These are phyloP conservation scores for Sarcophaga variegata DNA, from an alignment of 2,888 invertebrate species.

Conservation along the genomic window DNA sequence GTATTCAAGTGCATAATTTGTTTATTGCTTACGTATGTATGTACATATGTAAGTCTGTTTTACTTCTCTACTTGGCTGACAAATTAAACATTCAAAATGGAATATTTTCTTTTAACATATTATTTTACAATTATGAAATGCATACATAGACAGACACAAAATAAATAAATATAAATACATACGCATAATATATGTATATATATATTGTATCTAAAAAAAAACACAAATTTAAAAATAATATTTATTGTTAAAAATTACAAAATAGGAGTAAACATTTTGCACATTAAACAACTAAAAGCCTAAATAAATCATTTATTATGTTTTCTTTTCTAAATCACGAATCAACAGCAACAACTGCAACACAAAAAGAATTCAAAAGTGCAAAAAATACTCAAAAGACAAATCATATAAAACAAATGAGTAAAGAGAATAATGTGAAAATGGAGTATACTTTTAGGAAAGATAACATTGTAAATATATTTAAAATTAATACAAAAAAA, in stretches of 20 bases:
- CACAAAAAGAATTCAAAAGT: background rate
- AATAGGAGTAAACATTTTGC: background rate
- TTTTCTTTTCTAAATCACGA: slow-evolving; percentile 20
- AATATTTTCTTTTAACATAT: too few species aligned
- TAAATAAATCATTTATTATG: slow-evolving; percentile 18
- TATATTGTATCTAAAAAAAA: too few species aligned
- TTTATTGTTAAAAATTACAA: background rate
- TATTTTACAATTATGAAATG: too few species aligned
- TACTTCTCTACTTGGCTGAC: too few species aligned
- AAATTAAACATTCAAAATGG: too few species aligned
- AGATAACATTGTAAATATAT: slow-evolving; percentile 43
- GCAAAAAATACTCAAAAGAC: slow-evolving; percentile 23
- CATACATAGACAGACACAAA: too few species aligned
- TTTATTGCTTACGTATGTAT: too few species aligned
- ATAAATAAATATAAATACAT: too few species aligned
- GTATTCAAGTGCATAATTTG: too few species aligned
- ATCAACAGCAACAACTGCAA: background rate
- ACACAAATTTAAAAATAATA: background rate
- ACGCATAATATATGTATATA: too few species aligned
- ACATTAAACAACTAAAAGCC: background rate
- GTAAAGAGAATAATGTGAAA: background rate
- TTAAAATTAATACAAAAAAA: slow-evolving; percentile 31
- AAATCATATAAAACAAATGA: background rate
- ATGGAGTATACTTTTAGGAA: slow-evolving; percentile 32
- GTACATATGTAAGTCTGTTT: too few species aligned